A percentile compares a stretch with the other conserved stretches of the same genome.
These are phyloP conservation scores for Limnephilus auricula DNA, from an alignment of 2,888 invertebrate genomes.

Conservation along the genomic window DNA sequence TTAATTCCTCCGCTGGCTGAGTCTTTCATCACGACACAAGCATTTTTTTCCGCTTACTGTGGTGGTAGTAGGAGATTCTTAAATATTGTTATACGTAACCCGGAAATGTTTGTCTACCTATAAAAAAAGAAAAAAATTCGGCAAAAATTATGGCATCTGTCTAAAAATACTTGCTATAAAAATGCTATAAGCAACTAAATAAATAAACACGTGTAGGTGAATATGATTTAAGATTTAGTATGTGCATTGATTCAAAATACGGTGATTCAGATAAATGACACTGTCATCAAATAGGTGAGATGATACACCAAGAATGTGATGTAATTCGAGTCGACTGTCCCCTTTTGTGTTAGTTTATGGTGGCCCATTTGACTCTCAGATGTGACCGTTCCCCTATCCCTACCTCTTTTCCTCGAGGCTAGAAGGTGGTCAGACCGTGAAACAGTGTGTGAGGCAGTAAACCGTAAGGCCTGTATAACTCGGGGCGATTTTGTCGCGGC, in stretches of 20 bases:
- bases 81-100: too few species aligned
- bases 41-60: too few species aligned
- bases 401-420: constrained; percentile 4
- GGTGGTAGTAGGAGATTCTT: too few species aligned
- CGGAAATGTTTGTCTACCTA: too few species aligned
- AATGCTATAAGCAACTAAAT: background rate
- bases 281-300: background rate
- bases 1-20: too few species aligned
- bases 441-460: background rate
- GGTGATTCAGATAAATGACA: background rate
- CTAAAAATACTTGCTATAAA: too few species aligned
- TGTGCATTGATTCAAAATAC: background rate
- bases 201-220: background rate
- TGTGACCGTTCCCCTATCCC: background rate
- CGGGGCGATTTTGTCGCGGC: too few species aligned
- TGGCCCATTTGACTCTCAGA: background rate
- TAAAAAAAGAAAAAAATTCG: too few species aligned
- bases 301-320: background rate
- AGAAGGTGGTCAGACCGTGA: background rate
- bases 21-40: too few species aligned
- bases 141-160: too few species aligned
- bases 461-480: background rate
- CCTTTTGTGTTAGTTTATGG: background rate
- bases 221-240: too few species aligned
- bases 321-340: background rate